Conservation (phyloP, 2,113 vertebrate species). For the Parus major region DNA sequence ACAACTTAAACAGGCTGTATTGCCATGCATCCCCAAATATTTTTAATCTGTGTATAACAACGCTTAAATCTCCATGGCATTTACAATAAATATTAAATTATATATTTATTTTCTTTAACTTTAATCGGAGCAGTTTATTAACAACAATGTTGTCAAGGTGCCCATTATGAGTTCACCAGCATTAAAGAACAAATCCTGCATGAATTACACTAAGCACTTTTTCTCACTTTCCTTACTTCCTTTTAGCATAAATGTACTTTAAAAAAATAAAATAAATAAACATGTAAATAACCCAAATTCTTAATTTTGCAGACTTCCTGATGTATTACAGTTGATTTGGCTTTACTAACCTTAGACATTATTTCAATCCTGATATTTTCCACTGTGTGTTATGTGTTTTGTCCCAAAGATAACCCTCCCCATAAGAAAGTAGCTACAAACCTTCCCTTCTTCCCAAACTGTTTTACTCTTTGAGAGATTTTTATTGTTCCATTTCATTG, state of each 20-base stretch:
- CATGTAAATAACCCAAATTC: background rate
- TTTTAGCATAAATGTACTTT: slow-evolving; percentile 11
- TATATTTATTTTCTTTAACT: slow-evolving; percentile 19
- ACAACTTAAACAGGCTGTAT: background rate
- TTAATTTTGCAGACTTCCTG: background rate
- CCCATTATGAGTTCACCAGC: background rate
- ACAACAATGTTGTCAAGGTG: background rate
- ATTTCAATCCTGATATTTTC: background rate
- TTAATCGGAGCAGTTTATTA: slow-evolving; percentile 67
- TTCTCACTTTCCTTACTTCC: background rate
- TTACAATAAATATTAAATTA: slow-evolving; percentile 63
- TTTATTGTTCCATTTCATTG: slow-evolving; percentile 57
- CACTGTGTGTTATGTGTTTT: background rate
- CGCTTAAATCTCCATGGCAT: slow-evolving; percentile 59
- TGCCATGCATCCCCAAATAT: slow-evolving; percentile 8
- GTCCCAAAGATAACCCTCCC: background rate
- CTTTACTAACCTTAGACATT: slow-evolving; percentile 35
- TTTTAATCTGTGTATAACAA: slow-evolving; percentile 50
- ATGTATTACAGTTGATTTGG: background rate
- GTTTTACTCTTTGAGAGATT: slow-evolving; percentile 43
- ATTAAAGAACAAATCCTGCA: background rate
- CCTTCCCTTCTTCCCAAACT: background rate
- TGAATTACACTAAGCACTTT: background rate
- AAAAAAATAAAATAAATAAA: background rate
- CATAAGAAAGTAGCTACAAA: background rate